These are phyloP conservation scores for Melanostoma scalare DNA, from an alignment of 2,888 invertebrate genomes.

Conservation along the genomic window DNA sequence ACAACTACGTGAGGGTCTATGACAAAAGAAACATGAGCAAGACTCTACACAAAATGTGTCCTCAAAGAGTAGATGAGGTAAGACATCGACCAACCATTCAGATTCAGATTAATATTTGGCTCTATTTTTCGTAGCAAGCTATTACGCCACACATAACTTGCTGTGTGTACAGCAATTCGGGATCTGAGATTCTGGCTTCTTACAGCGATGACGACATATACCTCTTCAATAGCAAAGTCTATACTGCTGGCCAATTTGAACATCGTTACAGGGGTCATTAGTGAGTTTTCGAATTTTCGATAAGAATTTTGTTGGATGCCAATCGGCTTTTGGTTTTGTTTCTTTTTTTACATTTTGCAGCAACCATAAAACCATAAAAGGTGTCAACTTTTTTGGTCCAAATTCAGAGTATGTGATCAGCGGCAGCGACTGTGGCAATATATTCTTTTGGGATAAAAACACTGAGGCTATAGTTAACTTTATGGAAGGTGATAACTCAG, in stretches of 20 bases:
- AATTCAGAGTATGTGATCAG: slow-evolving; percentile 94
- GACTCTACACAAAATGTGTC: slow-evolving; percentile 86
- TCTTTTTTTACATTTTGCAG: slow-evolving; percentile 81
- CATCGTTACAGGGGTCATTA: slow-evolving; percentile 86
- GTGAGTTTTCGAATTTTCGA: slow-evolving; percentile 75
- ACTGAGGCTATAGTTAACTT: slow-evolving; percentile 95
- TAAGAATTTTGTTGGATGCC: background rate
- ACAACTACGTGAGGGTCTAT: slow-evolving; percentile 89
- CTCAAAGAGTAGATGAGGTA: slow-evolving; percentile 79
- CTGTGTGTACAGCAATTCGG: slow-evolving; percentile 95
- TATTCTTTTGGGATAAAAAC: slow-evolving; percentile 94
- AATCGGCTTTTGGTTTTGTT: slow-evolving; percentile 12
- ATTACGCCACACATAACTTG: slow-evolving; percentile 88
- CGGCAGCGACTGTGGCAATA: slow-evolving; percentile 96
- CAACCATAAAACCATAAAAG: slow-evolving; percentile 91
- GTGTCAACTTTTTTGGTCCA: slow-evolving; percentile 96
- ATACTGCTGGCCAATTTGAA: slow-evolving; percentile 82
- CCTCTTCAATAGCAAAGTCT: slow-evolving; percentile 88
- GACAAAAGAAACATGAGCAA: slow-evolving; percentile 85
- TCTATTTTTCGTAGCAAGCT: slow-evolving; percentile 73
- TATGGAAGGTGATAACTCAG: slow-evolving; percentile 90
- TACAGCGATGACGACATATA: slow-evolving; percentile 97
- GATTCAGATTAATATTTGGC: no score
- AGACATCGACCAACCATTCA: slow-evolving; percentile 16
- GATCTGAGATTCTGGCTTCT: slow-evolving; percentile 94